Evolutionary conservation across 2,888 invertebrate species (phyloP), one percentile per base, ranked within the genome.

Genomic region (Neoitamus cyanurus): DNA sequence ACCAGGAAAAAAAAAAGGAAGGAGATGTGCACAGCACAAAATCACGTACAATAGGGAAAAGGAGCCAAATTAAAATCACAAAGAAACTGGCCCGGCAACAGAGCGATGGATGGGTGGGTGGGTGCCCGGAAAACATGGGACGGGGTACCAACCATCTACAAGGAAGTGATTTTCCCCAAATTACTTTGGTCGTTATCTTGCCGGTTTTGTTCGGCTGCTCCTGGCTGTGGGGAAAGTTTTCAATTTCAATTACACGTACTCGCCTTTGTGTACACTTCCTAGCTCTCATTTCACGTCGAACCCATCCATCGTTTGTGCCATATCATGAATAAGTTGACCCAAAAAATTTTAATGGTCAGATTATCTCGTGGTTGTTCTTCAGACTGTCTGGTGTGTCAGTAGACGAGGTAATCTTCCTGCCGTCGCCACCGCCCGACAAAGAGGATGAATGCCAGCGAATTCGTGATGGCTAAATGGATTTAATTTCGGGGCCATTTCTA

Each of bases 161-260:
- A 80, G 58, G 78, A 48, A 80, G 58, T 58, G 34, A 80, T 80
- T 80, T 80, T 80, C 34, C 31, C 78, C 37, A 80, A 80, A 80
- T 80, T 80, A 80, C 78, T 80, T 80, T 58, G 78, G 78, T 80
- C 78, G 58, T 80, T 80, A 80, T 80, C 78, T 80, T 80, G 28
- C 78, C 58, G 25, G 48, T 80, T 80, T 80, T 58, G 48, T 58
- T 80, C 31, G 34, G 9, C 42, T n/a, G n/a, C n/a, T n/a, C n/a
- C 42, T 1, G 42, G 42, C 1, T 1, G 42, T 15, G 25, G 25
- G 34, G 58, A 58, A 48, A 80, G 58, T 48, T 80, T 80, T 80
- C 78, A 80, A 80, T 80, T 80, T 80, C 78, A 80, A 80, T 80
- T 80, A 80, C 58, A 80, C 78, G 78, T 80, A 58, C 58, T 31